phyloP scores from a whole-genome alignment of 1,140 invertebrate genomes.

The Aphidius ervi region DNA sequence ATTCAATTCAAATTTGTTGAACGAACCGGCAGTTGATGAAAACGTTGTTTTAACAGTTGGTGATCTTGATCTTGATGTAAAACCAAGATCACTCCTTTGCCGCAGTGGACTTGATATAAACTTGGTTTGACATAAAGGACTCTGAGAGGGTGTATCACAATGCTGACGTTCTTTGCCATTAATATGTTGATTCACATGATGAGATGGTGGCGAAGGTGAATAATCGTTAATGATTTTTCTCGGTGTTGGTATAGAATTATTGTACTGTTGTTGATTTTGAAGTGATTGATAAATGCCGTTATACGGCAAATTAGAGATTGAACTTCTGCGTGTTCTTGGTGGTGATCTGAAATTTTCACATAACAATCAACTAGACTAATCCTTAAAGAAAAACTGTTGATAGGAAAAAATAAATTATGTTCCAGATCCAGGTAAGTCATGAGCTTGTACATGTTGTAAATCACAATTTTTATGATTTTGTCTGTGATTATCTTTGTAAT shows the following conservation, averaged over 20 bases:
- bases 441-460: no score
- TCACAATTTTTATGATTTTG: no score
- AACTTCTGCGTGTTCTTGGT: slow-evolving; percentile 55
- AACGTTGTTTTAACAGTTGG: slow-evolving; percentile 43
- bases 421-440: not conserved
- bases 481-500: no score
- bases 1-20: no score
- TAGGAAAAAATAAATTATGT: not conserved
- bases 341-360: slow-evolving; percentile 49
- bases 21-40: no score
- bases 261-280: slow-evolving; percentile 36
- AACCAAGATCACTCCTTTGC: slow-evolving; percentile 31
- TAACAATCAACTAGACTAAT: slow-evolving; percentile 21
- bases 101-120: slow-evolving; percentile 31
- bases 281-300: slow-evolving; percentile 40
- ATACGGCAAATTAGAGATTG: slow-evolving; percentile 54
- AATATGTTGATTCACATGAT: slow-evolving; percentile 29
- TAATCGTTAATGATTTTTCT: slow-evolving; percentile 47
- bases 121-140: slow-evolving; percentile 45
- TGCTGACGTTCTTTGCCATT: slow-evolving; percentile 44
- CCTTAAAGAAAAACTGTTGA: slow-evolving; percentile 4
- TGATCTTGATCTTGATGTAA: slow-evolving; percentile 40
- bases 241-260: slow-evolving; percentile 41
- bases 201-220: slow-evolving; percentile 56
- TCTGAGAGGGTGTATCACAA: slow-evolving; percentile 51